Conservation (phyloP, 2,113 vertebrate genomes). For the Atherinomorus stipes region DNA sequence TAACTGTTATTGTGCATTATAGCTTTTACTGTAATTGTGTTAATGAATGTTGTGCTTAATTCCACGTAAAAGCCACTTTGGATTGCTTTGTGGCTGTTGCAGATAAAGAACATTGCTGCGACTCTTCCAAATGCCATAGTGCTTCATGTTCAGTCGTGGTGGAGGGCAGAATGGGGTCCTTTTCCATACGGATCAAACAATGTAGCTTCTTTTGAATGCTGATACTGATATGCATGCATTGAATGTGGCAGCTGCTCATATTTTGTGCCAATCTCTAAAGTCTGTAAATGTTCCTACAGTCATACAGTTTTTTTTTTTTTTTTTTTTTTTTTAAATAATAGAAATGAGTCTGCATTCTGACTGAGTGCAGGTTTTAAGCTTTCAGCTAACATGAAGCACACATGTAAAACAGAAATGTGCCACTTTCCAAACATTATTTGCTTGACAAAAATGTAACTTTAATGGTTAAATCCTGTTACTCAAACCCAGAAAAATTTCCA, state of each 20-base stretch:
- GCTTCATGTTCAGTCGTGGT: slow-evolving; percentile 31
- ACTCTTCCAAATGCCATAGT: slow-evolving; percentile 41
- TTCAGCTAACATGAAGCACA: background rate
- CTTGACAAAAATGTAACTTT: no score
- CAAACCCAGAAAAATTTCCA: background rate
- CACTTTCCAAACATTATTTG: background rate
- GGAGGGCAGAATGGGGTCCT: background rate
- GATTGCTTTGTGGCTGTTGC: slow-evolving; percentile 10
- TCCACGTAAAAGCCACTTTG: slow-evolving; percentile 43
- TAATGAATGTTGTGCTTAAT: slow-evolving; percentile 62
- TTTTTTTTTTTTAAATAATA: background rate
- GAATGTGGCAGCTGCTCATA: slow-evolving; percentile 28
- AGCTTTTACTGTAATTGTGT: slow-evolving; percentile 56
- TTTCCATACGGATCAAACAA: slow-evolving; percentile 2
- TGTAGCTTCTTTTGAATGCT: slow-evolving; percentile 15
- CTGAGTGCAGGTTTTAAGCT: background rate
- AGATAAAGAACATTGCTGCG: slow-evolving; percentile 14
- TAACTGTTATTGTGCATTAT: slow-evolving; percentile 43
- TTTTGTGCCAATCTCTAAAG: slow-evolving; percentile 24
- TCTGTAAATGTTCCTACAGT: background rate
- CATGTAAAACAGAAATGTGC: background rate
- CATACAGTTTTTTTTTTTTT: no score
- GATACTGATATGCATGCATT: background rate
- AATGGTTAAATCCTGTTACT: no score
- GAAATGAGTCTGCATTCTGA: background rate